These are phyloP conservation scores for Odobenus rosmarus DNA, from an alignment of 2,113 vertebrate genomes.

Conservation along the genomic window DNA sequence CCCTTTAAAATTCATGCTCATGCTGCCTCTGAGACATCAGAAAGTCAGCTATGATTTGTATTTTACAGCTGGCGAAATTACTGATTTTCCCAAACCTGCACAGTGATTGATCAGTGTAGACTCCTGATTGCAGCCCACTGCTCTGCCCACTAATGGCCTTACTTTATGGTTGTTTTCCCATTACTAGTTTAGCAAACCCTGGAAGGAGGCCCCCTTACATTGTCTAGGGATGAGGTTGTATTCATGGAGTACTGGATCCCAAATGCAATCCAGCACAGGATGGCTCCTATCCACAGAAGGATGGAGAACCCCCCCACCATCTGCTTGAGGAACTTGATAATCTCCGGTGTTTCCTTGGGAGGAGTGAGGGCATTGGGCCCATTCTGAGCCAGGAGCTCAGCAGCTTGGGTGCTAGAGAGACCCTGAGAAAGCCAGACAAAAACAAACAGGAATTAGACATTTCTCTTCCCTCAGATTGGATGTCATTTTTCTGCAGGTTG, in stretches of 20 bases:
- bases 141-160: not conserved
- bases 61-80: not conserved
- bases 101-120: not conserved
- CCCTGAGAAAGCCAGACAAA: slow-evolving; percentile 81
- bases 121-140: not conserved
- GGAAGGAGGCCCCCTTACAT: slow-evolving; percentile 77
- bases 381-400: slow-evolving; percentile 85
- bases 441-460: not conserved
- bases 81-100: not conserved
- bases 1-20: not conserved
- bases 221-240: slow-evolving; percentile 79
- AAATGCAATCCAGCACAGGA: slow-evolving; percentile 88
- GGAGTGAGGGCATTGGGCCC: slow-evolving; percentile 88
- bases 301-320: slow-evolving; percentile 90
- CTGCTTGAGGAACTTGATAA: slow-evolving; percentile 89
- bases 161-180: not conserved
- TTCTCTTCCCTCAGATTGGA: not conserved
- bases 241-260: slow-evolving; percentile 83
- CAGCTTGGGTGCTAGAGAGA: slow-evolving; percentile 84
- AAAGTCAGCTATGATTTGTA: not conserved
- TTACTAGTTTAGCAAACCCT: not conserved
- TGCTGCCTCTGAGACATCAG: not conserved
- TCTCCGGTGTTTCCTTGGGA: slow-evolving; percentile 87
- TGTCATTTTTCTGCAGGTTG: not conserved
- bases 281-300: slow-evolving; percentile 88